Base-by-base conservation (phyloP, 2,113 vertebrate genomes). In the Chamaetylas fuelleborni region DNA sequence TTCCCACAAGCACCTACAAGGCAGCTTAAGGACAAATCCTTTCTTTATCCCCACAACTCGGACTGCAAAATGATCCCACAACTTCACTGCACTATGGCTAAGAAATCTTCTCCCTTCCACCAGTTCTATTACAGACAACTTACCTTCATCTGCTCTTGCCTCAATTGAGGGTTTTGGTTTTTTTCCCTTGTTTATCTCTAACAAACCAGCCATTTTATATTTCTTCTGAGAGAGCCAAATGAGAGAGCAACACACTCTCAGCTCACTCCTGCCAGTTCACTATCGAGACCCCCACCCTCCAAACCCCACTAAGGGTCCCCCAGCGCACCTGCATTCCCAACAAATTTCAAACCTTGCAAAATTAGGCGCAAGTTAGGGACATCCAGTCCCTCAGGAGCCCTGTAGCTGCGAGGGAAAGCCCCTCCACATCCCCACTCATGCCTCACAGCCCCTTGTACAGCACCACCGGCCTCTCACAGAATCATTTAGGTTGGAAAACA, bases 251-350 rank as follows among this genome's bases (percentile, higher is more conserved):
- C 12, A 7, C 7, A 1, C 14, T 12, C 31, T 28, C 6, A 15
- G 19, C 2, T 40, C 29, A 12, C 8, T 14, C 4, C 36, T 9
- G 9, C 8, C 24, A 19, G 26, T 25, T 11, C 12, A 19, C 25
- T 15, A 14, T 18, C 1, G 0, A 11, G 20, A 48, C 1, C 12
- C 6, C 2, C 17, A 20, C 14, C 24, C 40, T 31, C 4, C 22
- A 3, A 47, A 76, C 18, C 8, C 20, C 15, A 2, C 18, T 6
- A 19, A 69, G 34, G 12, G 6, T 26, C 7, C 43, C 43, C 29
- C 4, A 10, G 31, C 0, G 0, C 62, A 9, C 26, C 25, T 20
- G 5, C 5, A 36, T 28, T 26, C 58, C 64, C 5, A 6, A 18
- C 9, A 15, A 2, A 28, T 15, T 23, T 28, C 65, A 50, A 64